Percentiles rank a stretch among this genome's conserved stretches.
These are phyloP conservation scores for Calyptommatus sinebrachiatus DNA, from an alignment of 2,113 vertebrate species.

Conservation along the genomic window DNA sequence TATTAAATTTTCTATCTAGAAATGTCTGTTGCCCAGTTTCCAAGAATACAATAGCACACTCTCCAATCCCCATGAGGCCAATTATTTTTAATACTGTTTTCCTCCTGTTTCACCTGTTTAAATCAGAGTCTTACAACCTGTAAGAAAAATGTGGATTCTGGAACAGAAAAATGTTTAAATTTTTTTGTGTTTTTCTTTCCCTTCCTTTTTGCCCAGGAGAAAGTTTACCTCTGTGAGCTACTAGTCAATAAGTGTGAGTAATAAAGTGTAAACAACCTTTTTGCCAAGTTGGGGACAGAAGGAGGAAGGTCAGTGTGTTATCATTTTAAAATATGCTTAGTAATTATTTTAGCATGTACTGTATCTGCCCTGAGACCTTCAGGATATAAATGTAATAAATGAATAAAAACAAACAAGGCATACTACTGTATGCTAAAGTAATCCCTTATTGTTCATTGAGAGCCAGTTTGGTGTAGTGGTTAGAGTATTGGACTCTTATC, in stretches of 20 bases:
- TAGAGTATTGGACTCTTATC: too few species aligned
- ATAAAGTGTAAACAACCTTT: not conserved
- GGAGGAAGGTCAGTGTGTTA: too few species aligned
- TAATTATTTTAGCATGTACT: too few species aligned
- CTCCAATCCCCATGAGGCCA: not conserved
- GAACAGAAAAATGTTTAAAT: not conserved
- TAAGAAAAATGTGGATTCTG: not conserved
- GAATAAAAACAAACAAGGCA: not conserved
- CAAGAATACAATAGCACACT: not conserved
- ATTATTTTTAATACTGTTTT: slow-evolving; percentile 1
- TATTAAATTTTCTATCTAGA: not conserved
- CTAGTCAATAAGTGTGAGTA: not conserved
- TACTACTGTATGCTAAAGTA: not conserved
- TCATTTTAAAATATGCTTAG: too few species aligned
- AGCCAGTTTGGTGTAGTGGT: too few species aligned
- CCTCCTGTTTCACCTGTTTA: not conserved
- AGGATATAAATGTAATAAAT: too few species aligned
- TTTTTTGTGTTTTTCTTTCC: not conserved
- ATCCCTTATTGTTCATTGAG: not conserved
- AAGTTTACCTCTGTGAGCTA: not conserved
- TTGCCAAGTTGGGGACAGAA: not conserved
- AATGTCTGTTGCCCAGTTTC: not conserved
- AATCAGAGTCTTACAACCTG: not conserved
- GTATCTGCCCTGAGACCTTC: too few species aligned
- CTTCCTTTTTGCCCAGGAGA: not conserved